Base-by-base conservation (phyloP, 2,113 vertebrate species). In the Dromas ardeola region DNA sequence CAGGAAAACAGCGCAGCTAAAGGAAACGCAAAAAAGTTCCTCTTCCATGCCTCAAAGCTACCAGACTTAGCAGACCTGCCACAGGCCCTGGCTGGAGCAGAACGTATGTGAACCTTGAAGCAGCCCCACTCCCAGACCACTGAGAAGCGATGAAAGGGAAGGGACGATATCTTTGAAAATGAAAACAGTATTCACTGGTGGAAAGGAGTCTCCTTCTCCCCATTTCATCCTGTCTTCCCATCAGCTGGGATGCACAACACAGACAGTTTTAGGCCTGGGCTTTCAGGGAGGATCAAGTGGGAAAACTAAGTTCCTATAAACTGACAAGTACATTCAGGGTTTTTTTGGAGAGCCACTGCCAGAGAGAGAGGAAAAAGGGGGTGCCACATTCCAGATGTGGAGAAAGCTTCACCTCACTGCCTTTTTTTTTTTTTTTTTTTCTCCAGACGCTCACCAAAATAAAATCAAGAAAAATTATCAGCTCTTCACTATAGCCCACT, bases 131-230 rank as follows among this genome's bases (percentile, higher is more conserved):
- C 29, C 38, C 49, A 21, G 20, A 58, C 5, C 34, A n/a, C 69
- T 34, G 34, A 62, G 40, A 81, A 19, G 38, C 5, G 11, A 52
- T 43, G 76, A 82, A 93, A 78, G 22, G 6, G 29, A 86, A 83
- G 11, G 17, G 26, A 50, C 1, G 10, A 22, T 9, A 38, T 2
- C 36, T 84, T 11, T 40, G 50, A 74, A 90, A 93, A 81, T 9
- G 0, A 1, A 17, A 11, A 65, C 9, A 62, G 29, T 26, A 42
- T 73, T 88, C 26, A 79, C 13, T 34, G 0, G 0, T 10, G 23
- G 23, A 65, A 78, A 42, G 58, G 14, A 83, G 25, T 38, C 32
- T 63, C 38, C 53, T 83, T 47, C 49, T 66, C 42, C 18, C 22
- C 1, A 1, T 66, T 66, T 65, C 23, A 89, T 52, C 50, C 22